Conservation (phyloP, 2,113 vertebrate species). For the Takifugu bimaculatus region DNA sequence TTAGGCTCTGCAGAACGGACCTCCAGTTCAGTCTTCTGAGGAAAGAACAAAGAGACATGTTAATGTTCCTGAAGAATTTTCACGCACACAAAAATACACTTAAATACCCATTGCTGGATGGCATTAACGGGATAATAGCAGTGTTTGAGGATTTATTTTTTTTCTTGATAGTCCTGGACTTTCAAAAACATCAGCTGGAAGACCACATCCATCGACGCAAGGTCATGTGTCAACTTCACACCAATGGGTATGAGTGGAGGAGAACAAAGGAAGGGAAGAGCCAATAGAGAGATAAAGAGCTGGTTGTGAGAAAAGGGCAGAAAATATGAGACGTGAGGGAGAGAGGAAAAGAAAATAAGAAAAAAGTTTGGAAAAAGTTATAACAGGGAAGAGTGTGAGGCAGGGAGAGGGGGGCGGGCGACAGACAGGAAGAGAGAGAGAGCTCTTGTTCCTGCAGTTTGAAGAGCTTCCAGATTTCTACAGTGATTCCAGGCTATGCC, state of each 20-base stretch:
- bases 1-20: conserved; percentile 28
- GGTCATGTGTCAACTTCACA: conserved; percentile 40
- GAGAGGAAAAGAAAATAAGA: conserved; percentile 69
- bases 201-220: conserved; percentile 4
- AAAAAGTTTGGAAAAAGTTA: conserved; percentile 70
- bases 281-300: conserved; percentile 47
- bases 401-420: conserved; percentile 24
- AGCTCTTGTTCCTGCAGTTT: conserved; percentile 73
- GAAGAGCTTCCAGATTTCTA: conserved; percentile 77
- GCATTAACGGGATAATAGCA: not conserved
- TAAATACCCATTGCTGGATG: conserved; percentile 10
- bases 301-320: conserved; percentile 51
- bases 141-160: conserved; percentile 9
- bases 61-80: conserved; percentile 8
- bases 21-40: conserved; percentile 40
- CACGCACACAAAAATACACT: no score
- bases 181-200: conserved; percentile 43
- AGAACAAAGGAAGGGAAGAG: conserved; percentile 21
- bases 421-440: conserved; percentile 37
- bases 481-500: conserved; percentile 80
- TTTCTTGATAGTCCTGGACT: not conserved
- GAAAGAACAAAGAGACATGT: conserved; percentile 28
- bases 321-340: conserved; percentile 47
- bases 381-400: conserved; percentile 47
- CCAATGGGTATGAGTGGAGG: conserved; percentile 47